Evolutionary conservation across 1,140 invertebrate species (phyloP).

Genomic region (Littorina saxatilis): DNA sequence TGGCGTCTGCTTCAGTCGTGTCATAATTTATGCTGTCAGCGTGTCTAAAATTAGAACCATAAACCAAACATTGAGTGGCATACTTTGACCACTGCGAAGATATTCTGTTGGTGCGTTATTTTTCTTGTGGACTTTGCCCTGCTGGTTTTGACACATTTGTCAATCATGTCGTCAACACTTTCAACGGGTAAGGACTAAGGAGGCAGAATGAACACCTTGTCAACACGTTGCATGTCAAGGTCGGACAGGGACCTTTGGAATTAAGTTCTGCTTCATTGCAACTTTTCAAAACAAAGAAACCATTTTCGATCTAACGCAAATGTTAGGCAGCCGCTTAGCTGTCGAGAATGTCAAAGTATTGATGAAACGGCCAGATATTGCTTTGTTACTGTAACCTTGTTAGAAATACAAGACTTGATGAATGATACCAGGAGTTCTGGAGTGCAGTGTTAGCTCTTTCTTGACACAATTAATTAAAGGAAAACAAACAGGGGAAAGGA

Average conservation of each 20-base stretch:
- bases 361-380: too few species aligned
- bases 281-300: too few species aligned
- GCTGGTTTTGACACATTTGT: neutral
- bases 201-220: neutral
- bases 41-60: conserved; percentile 25
- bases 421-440: too few species aligned
- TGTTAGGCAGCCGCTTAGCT: too few species aligned
- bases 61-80: conserved; percentile 20
- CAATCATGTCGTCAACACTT: neutral
- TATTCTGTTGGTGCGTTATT: neutral
- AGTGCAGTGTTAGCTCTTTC: too few species aligned
- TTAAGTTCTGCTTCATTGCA: too few species aligned
- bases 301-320: too few species aligned
- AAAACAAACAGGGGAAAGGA: too few species aligned
- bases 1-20: conserved; percentile 32
- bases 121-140: neutral
- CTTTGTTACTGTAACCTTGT: too few species aligned
- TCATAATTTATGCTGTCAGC: conserved; percentile 40
- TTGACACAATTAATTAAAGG: too few species aligned
- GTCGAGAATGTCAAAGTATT: too few species aligned
- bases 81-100: neutral
- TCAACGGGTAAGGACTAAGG: neutral
- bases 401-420: too few species aligned
- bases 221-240: neutral
- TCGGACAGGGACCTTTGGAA: conserved; percentile 1